Percentiles rank a stretch among this genome's conserved stretches.
Conservation (phyloP, 2,888 invertebrate species). For the Dynastes tityus region DNA sequence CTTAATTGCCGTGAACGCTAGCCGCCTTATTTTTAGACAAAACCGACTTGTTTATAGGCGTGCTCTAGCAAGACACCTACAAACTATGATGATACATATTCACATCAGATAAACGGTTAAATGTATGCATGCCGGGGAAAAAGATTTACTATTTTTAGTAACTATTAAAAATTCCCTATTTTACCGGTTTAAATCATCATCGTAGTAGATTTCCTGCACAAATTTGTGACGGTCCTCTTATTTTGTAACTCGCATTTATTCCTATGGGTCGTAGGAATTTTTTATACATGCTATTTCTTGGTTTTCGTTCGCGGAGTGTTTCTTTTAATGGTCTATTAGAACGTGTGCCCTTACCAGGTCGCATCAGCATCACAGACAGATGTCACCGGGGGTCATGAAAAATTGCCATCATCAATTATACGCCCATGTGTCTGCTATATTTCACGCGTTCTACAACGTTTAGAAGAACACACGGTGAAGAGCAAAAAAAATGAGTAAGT, state of each 20-base stretch:
- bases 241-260: not conserved
- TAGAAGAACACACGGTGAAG: constrained; percentile 2
- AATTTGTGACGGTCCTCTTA: constrained; percentile 32
- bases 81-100: constrained; percentile 30
- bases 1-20: constrained; percentile 39
- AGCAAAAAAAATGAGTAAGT: constrained; percentile 13
- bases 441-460: constrained; percentile 34
- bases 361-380: constrained; percentile 58
- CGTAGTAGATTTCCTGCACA: not conserved
- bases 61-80: constrained; percentile 3
- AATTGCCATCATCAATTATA: constrained; percentile 68
- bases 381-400: constrained; percentile 66
- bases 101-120: constrained; percentile 19
- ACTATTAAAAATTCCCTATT: constrained; percentile 4
- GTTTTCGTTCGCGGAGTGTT: constrained; percentile 19
- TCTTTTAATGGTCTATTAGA: constrained; percentile 64
- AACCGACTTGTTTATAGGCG: constrained; percentile 41
- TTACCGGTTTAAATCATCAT: constrained; percentile 32
- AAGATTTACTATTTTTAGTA: constrained; percentile 28
- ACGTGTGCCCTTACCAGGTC: constrained; percentile 60
- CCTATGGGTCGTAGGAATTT: not conserved
- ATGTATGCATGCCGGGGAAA: not conserved
- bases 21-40: constrained; percentile 43
- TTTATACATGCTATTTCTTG: not conserved
- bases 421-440: constrained; percentile 55